Evolutionary conservation across 2,797 vertebrate species (phyloP).

Genomic region (Protosalanx chinensis): DNA sequence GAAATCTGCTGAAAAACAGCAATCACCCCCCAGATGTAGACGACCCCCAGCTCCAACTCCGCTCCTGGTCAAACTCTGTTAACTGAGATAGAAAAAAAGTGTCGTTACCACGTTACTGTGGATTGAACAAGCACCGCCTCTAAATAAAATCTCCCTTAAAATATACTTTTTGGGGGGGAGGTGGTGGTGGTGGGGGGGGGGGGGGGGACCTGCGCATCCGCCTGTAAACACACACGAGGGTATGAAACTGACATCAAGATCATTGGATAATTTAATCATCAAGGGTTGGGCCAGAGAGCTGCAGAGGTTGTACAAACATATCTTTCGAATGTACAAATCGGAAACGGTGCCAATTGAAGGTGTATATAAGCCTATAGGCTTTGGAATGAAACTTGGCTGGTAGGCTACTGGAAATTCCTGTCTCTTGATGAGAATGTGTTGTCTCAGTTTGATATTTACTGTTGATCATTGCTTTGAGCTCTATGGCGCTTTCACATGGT

Average conservation of each 20-base stretch:
- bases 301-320: constrained; percentile 64
- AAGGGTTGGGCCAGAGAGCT: constrained; percentile 61
- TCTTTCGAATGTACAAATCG: constrained; percentile 46
- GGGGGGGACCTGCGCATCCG: constrained; percentile 57
- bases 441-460: constrained; percentile 49
- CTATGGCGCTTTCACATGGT: too few species aligned
- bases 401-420: constrained; percentile 49
- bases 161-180: constrained; percentile 55
- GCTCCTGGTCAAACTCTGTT: constrained; percentile 81
- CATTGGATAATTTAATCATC: constrained; percentile 53
- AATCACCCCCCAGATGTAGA: constrained; percentile 70
- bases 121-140: constrained; percentile 81
- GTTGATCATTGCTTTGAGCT: constrained; percentile 25
- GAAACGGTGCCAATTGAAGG: constrained; percentile 21
- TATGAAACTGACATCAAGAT: constrained; percentile 63
- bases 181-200: background rate
- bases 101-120: constrained; percentile 78
- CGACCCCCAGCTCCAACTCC: constrained; percentile 78
- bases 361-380: constrained; percentile 30
- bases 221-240: constrained; percentile 36
- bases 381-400: constrained; percentile 36
- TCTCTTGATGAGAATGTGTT: constrained; percentile 13
- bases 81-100: constrained; percentile 76
- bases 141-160: constrained; percentile 77
- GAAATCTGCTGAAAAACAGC: constrained; percentile 59